phyloP scores from a whole-genome alignment of 2,888 invertebrate genomes.

The Netelia melanura region DNA sequence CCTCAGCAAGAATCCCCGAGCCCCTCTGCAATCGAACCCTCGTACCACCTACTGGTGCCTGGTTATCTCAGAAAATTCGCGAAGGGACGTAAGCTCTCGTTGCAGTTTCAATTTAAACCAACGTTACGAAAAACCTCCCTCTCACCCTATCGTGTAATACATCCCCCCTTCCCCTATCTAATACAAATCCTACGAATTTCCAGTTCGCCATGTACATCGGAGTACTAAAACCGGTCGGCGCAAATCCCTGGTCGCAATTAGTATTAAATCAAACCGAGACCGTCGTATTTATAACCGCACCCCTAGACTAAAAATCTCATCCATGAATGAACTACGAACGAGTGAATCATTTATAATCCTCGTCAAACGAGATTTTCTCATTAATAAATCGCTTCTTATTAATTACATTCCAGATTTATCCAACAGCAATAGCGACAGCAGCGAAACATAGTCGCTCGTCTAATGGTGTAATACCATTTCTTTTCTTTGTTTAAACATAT shows the following conservation, averaged over 20 bases:
- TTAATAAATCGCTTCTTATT: conserved; percentile 39
- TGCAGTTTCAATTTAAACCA: conserved; percentile 51
- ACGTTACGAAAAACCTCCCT: conserved; percentile 25
- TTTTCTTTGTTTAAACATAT: conserved; percentile 3
- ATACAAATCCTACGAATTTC: conserved; percentile 48
- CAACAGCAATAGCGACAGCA: too few species aligned
- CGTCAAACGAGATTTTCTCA: conserved; percentile 8
- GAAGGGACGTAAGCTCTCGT: conserved; percentile 18
- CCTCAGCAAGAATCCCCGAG: conserved; percentile 17
- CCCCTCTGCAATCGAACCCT: conserved; percentile 24
- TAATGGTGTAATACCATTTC: not conserved
- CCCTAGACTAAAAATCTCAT: not conserved
- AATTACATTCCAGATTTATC: conserved; percentile 13
- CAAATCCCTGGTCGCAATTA: conserved; percentile 51
- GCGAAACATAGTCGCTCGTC: not conserved
- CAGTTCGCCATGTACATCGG: not conserved
- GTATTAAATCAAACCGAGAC: conserved; percentile 51
- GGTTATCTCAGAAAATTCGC: conserved; percentile 37
- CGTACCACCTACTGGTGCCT: conserved; percentile 38
- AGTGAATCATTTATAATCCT: conserved; percentile 37
- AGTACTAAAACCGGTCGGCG: conserved; percentile 27
- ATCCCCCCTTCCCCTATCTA: conserved; percentile 3
- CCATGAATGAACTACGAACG: not conserved
- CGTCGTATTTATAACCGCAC: conserved; percentile 39
- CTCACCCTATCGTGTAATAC: conserved; percentile 60